phyloP scores from a whole-genome alignment of 1,140 invertebrate species.

The Lordiphosa mommai region DNA sequence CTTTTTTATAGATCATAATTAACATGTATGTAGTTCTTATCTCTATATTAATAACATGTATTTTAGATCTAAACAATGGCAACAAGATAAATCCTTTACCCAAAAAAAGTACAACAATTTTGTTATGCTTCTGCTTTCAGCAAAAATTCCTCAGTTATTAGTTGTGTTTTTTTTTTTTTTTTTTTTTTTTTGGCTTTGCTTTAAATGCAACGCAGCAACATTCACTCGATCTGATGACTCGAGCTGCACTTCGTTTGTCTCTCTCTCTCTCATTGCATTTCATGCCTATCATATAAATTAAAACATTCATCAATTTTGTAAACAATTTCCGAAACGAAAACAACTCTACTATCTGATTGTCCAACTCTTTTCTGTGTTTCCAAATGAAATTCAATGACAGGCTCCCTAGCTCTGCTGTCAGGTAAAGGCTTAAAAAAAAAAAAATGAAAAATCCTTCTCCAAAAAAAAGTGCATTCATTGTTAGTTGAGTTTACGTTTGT shows the following conservation, averaged over 20 bases:
- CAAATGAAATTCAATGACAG: slow-evolving; percentile 53
- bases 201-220: slow-evolving; percentile 38
- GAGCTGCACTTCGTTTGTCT: slow-evolving; percentile 45
- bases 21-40: too few species aligned
- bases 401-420: slow-evolving; percentile 65
- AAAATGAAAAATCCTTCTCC: slow-evolving; percentile 19
- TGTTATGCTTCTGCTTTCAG: slow-evolving; percentile 28
- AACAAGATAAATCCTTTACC: slow-evolving; percentile 67
- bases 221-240: slow-evolving; percentile 48
- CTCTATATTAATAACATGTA: slow-evolving; percentile 4
- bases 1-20: too few species aligned
- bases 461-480: slow-evolving; percentile 51
- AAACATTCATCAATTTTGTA: slow-evolving; percentile 43
- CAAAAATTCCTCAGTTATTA: slow-evolving; percentile 13
- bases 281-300: slow-evolving; percentile 71
- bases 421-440: slow-evolving; percentile 48
- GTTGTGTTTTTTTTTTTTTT: too few species aligned
- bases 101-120: slow-evolving; percentile 32
- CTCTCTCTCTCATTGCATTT: too few species aligned
- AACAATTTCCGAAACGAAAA: slow-evolving; percentile 18
- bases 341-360: slow-evolving; percentile 33
- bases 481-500: slow-evolving; percentile 73
- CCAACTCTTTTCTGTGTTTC: slow-evolving; percentile 60
- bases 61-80: slow-evolving; percentile 7
- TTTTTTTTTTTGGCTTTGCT: slow-evolving; percentile 37